Base-by-base conservation (phyloP, 2,113 vertebrate genomes). In the Bombycilla garrulus region DNA sequence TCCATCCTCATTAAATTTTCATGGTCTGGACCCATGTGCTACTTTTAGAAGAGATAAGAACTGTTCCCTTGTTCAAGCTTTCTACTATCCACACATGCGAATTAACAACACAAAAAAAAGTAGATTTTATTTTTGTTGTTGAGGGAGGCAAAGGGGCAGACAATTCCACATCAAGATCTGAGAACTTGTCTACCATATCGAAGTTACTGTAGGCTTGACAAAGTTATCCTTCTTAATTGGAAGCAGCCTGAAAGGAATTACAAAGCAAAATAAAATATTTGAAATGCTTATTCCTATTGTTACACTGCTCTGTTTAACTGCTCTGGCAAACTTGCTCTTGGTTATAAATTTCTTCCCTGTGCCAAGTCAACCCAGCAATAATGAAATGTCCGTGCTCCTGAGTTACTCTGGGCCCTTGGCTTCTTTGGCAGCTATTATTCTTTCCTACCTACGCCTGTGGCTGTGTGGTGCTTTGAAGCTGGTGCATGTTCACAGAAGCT, bases 241-340 rank as follows among this genome's bases (percentile, higher is more conserved):
- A 57, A 94, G 67, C 81, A 93, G 62, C 53, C 92, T 87, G 73
- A 69, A 58, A 93, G 36, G 86, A 92, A 88, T 93, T 97, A 88
- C 56, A 93, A 86, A 57, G 48, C 67, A 91, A 96, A 96, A 85
- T 90, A 92, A 94, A 92, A 97, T 96, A 95, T 90, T 96, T 94
- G 81, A 93, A 91, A 94, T 92, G 57, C 36, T 86, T 90, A 53
- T 95, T 93, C n/a, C 28, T 77, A 56, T 96, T 92, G 90, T 95
- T 78, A 69, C 48, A n/a, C 50, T 48, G 17, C 47, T 74, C 44
- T 73, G 31, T 80, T 94, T 95, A 94, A 94, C 78, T 84, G 45
- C 67, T 72, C 78, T 69, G 57, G 70, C 47, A 92, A 88, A 80
- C 71, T 71, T 88, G 62, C 60, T 92, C 56, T 79, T 15, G 61